phyloP scores from a whole-genome alignment of 2,888 invertebrate genomes.

The Scaptomyza tumidula region DNA sequence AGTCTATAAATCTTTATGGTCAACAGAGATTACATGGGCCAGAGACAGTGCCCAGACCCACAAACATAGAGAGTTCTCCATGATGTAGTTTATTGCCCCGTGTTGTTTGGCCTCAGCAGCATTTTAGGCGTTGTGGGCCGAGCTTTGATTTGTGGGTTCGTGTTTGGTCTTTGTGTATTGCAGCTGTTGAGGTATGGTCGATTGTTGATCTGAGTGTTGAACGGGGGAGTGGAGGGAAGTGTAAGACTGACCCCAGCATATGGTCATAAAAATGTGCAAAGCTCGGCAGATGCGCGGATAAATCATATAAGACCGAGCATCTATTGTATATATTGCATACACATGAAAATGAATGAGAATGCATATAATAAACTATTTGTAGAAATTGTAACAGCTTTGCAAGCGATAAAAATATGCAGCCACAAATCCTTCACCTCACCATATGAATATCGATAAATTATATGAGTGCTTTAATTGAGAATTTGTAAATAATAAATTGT shows the following conservation, averaged over 20 bases:
- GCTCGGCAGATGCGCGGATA: conserved; percentile 63
- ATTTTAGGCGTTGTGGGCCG: conserved; percentile 74
- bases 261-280: conserved; percentile 76
- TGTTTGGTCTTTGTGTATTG: conserved; percentile 42
- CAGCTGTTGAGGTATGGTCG: conserved; percentile 48
- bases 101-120: conserved; percentile 62
- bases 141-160: conserved; percentile 71
- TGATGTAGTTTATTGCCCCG: conserved; percentile 71
- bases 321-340: conserved; percentile 37
- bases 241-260: conserved; percentile 56
- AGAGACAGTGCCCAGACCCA: conserved; percentile 34
- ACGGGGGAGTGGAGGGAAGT: not conserved
- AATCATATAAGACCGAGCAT: conserved; percentile 65
- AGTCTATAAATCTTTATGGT: conserved; percentile 81
- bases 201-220: conserved; percentile 9
- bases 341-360: conserved; percentile 44
- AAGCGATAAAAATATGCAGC: conserved; percentile 27
- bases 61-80: conserved; percentile 9
- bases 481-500: no score
- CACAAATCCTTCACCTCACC: not conserved
- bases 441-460: not conserved
- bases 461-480: not conserved
- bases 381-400: conserved; percentile 30
- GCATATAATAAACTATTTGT: conserved; percentile 40
- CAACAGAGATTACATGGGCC: conserved; percentile 80